Evolutionary conservation across 2,797 vertebrate genomes (phyloP).

Genomic region (Dryobates pubescens): DNA sequence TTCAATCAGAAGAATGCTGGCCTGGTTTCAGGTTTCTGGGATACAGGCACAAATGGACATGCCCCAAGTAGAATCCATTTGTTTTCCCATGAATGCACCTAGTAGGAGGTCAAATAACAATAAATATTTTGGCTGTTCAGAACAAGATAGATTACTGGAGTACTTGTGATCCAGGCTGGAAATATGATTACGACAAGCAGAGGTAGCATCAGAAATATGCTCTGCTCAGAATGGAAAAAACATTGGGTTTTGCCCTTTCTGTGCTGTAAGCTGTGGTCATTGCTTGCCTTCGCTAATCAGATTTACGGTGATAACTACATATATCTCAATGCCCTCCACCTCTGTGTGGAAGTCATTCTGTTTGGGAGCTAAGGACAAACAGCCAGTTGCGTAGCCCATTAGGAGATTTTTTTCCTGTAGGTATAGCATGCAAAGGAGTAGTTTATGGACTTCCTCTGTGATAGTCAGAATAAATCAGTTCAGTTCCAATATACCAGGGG

Average conservation of each 20-base stretch:
- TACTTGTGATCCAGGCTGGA: slow-evolving; percentile 63
- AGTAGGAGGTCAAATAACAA: slow-evolving; percentile 76
- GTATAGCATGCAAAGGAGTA: slow-evolving; percentile 3
- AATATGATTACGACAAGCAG: slow-evolving; percentile 71
- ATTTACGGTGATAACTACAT: slow-evolving; percentile 56
- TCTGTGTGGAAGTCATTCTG: slow-evolving; percentile 38
- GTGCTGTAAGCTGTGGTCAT: slow-evolving; percentile 28
- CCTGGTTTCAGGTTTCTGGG: slow-evolving; percentile 60
- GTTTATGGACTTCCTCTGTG: slow-evolving; percentile 27
- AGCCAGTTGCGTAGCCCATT: slow-evolving; percentile 24
- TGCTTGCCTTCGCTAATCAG: slow-evolving; percentile 58
- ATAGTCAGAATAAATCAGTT: slow-evolving; percentile 51
- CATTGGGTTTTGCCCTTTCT: slow-evolving; percentile 47
- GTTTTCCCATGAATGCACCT: slow-evolving; percentile 72
- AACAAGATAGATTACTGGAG: slow-evolving; percentile 70
- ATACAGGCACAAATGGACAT: slow-evolving; percentile 64
- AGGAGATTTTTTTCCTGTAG: background rate
- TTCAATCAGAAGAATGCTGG: slow-evolving; percentile 63
- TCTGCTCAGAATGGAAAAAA: slow-evolving; percentile 35
- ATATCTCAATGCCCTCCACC: slow-evolving; percentile 53
- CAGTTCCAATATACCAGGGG: slow-evolving; percentile 9
- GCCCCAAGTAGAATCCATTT: slow-evolving; percentile 63
- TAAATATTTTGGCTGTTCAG: slow-evolving; percentile 71
- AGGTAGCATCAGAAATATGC: slow-evolving; percentile 68
- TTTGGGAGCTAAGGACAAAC: slow-evolving; percentile 32